phyloP scores from a whole-genome alignment of 2,113 vertebrate genomes.

The Leptobrachium ailaonicum region DNA sequence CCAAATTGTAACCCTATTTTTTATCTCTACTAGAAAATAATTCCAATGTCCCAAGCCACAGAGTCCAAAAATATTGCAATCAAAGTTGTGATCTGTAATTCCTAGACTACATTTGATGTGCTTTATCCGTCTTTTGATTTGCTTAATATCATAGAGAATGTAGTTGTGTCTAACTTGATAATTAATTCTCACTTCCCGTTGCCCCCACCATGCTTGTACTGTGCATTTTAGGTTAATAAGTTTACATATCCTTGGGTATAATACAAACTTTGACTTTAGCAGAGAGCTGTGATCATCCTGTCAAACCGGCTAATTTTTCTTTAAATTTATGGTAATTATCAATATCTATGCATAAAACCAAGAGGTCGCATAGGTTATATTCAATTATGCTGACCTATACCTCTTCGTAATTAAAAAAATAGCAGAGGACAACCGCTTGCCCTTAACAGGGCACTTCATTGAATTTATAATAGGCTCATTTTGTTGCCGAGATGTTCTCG shows the following conservation, averaged over 20 bases:
- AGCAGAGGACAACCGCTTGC: background rate
- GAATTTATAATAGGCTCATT: slow-evolving; percentile 1
- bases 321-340: slow-evolving; percentile 25
- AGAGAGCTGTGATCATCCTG: background rate
- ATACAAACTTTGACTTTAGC: background rate
- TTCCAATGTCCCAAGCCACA: too few species aligned
- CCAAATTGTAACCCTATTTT: too few species aligned
- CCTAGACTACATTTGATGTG: too few species aligned
- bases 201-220: background rate
- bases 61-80: too few species aligned
- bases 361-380: background rate
- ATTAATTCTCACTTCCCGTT: too few species aligned
- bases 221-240: background rate
- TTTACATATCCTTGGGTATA: background rate
- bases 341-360: background rate
- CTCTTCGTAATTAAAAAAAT: background rate
- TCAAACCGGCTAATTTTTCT: background rate
- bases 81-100: too few species aligned
- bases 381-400: slow-evolving; percentile 11
- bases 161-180: too few species aligned
- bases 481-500: background rate
- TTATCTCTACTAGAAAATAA: too few species aligned
- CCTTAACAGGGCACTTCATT: background rate
- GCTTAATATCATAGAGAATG: too few species aligned
- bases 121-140: too few species aligned